These are phyloP conservation scores for Orthosia gracilis DNA, from an alignment of 2,888 invertebrate genomes.

Conservation along the genomic window DNA sequence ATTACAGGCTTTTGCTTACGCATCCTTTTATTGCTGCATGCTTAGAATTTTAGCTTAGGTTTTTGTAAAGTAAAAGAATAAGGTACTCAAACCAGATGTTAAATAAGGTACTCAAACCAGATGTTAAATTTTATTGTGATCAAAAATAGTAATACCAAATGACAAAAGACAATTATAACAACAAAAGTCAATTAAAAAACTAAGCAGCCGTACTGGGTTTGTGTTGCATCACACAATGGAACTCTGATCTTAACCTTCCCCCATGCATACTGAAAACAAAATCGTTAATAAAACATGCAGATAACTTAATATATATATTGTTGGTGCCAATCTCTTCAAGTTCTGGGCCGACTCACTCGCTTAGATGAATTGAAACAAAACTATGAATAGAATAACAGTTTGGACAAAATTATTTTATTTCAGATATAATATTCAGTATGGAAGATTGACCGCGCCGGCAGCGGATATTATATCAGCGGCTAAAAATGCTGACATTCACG, in stretches of 20 bases:
- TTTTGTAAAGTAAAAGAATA: not conserved
- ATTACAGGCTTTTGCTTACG: no score
- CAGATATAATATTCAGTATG: conserved; percentile 98
- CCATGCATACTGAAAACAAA: conserved; percentile 2
- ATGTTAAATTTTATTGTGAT: not conserved
- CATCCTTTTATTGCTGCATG: no score
- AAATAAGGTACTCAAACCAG: not conserved
- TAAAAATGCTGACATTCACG: conserved; percentile 98
- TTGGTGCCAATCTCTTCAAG: not conserved
- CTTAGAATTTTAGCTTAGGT: not conserved
- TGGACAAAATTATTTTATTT: conserved; percentile 41
- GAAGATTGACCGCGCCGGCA: conserved; percentile 94
- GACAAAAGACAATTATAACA: not conserved
- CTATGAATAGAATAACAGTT: no score
- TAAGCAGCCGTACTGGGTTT: not conserved
- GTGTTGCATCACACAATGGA: not conserved
- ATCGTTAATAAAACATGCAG: not conserved
- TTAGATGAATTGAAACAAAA: no score
- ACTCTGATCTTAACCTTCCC: not conserved
- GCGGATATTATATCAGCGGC: conserved; percentile 97
- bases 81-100: not conserved
- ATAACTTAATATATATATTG: no score
- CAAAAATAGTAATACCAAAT: conserved; percentile 8
- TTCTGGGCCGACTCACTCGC: no score
- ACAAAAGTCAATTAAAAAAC: not conserved